Conservation (phyloP, 1,140 invertebrate species). For the Hyphantria cunea region DNA sequence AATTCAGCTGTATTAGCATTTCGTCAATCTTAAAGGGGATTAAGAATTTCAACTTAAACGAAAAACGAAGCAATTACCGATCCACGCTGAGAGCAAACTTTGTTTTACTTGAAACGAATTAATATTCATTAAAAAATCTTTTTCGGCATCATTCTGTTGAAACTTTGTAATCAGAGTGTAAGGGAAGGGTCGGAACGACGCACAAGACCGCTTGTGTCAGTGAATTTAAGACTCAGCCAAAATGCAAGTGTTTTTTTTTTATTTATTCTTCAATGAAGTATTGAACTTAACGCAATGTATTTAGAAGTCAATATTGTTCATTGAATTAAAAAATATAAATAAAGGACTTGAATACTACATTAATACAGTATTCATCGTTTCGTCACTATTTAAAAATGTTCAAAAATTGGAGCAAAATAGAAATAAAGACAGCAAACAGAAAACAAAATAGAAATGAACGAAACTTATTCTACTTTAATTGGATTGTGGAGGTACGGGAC, state of each 20-base stretch:
- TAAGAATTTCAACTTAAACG: slow-evolving; percentile 61
- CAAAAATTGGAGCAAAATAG: too few relatives aligned
- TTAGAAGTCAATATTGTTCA: too few relatives aligned
- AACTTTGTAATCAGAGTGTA: slow-evolving; percentile 76
- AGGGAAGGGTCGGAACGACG: slow-evolving; percentile 29
- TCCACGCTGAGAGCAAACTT: slow-evolving; percentile 70
- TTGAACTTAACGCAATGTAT: too few relatives aligned
- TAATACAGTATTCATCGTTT: too few relatives aligned
- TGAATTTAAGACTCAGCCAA: slow-evolving; percentile 60
- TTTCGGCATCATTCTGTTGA: slow-evolving; percentile 70
- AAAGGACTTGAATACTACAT: too few relatives aligned
- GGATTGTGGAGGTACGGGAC: too few relatives aligned
- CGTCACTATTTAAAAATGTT: too few relatives aligned
- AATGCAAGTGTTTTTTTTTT: slow-evolving; percentile 58
- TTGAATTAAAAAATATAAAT: too few relatives aligned
- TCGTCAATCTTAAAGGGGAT: slow-evolving; percentile 54
- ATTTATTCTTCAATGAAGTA: slow-evolving; percentile 12
- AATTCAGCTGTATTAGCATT: slow-evolving; percentile 47
- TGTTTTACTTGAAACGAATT: slow-evolving; percentile 75
- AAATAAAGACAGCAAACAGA: too few relatives aligned
- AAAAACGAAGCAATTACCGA: slow-evolving; percentile 75
- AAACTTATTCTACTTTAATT: too few relatives aligned
- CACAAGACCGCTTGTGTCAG: slow-evolving; percentile 42
- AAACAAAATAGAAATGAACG: too few relatives aligned
- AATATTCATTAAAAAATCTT: slow-evolving; percentile 81